Percentiles rank a stretch among this genome's conserved stretches.
phyloP scores from a whole-genome alignment of 2,113 vertebrate genomes.

The Tautogolabrus adspersus region DNA sequence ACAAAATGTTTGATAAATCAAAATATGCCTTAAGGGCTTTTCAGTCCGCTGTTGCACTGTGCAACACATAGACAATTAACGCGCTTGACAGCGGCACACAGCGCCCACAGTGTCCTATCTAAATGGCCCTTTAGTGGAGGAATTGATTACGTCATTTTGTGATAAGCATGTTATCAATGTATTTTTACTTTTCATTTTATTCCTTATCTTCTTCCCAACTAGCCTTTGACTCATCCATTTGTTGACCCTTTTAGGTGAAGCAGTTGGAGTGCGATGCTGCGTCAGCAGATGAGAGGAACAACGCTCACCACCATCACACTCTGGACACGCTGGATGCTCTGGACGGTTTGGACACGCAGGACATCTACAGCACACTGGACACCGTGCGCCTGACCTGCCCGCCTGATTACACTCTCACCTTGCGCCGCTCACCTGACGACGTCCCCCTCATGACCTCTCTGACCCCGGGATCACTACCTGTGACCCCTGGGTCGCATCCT shows the following conservation, averaged over 20 bases:
- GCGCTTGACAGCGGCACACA: no score
- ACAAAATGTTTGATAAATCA: no score
- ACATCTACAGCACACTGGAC: slow-evolving; percentile 85
- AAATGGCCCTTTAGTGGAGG: no score
- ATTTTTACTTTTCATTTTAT: not conserved
- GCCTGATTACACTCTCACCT: slow-evolving; percentile 93
- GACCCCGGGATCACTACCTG: slow-evolving; percentile 82
- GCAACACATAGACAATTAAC: no score
- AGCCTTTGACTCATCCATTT: not conserved
- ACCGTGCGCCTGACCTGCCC: slow-evolving; percentile 92
- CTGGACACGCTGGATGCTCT: slow-evolving; percentile 81
- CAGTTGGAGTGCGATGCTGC: slow-evolving; percentile 92
- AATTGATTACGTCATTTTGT: no score
- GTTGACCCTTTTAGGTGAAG: slow-evolving; percentile 83
- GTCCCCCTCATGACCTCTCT: slow-evolving; percentile 94
- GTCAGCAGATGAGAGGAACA: slow-evolving; percentile 89
- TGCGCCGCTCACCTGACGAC: slow-evolving; percentile 94
- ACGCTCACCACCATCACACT: slow-evolving; percentile 79
- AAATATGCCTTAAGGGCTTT: no score
- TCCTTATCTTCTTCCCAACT: not conserved
- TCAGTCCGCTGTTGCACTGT: no score
- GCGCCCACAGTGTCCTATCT: no score
- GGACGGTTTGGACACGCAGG: slow-evolving; percentile 81
- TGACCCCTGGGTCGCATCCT: slow-evolving; percentile 80
- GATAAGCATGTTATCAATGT: no score